These are phyloP conservation scores for Aleiodes alternator DNA, from an alignment of 2,888 invertebrate species.

Conservation along the genomic window DNA sequence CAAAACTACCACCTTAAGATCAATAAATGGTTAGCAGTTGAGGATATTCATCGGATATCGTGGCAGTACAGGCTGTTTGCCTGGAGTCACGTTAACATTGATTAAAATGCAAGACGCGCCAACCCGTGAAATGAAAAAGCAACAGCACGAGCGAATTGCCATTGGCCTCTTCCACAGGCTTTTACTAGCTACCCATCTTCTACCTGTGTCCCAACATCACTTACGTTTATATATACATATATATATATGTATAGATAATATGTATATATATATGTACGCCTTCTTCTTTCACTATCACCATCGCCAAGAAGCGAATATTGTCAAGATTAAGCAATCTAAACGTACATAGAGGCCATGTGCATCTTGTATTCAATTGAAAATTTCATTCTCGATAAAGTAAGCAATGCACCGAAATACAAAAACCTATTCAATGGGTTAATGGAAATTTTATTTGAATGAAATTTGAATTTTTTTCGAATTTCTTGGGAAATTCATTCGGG, in stretches of 20 bases:
- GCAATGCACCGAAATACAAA: slow-evolving; percentile 20
- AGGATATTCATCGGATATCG: slow-evolving; percentile 44
- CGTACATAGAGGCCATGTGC: neutral
- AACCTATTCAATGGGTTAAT: slow-evolving; percentile 22
- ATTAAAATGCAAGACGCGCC: slow-evolving; percentile 50
- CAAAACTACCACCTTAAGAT: neutral
- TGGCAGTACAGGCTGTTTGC: slow-evolving; percentile 42
- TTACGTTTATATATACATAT: neutral
- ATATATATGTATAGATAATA: neutral
- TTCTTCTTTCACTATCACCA: neutral
- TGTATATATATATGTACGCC: neutral
- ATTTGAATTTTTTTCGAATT: neutral
- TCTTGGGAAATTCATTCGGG: neutral
- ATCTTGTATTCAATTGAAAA: slow-evolving; percentile 48
- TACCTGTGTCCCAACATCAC: slow-evolving; percentile 29
- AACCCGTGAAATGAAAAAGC: slow-evolving; percentile 50
- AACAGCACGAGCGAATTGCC: slow-evolving; percentile 51
- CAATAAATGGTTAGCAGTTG: slow-evolving; percentile 29
- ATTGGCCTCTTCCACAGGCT: slow-evolving; percentile 40
- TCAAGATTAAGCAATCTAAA: slow-evolving; percentile 47
- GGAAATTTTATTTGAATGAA: slow-evolving; percentile 7
- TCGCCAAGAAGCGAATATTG: slow-evolving; percentile 43
- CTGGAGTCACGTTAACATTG: slow-evolving; percentile 48
- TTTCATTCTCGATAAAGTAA: slow-evolving; percentile 45
- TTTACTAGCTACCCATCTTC: slow-evolving; percentile 4